Base-by-base conservation (phyloP, 1,140 invertebrate genomes). In the Rhagoletis zephyria region DNA sequence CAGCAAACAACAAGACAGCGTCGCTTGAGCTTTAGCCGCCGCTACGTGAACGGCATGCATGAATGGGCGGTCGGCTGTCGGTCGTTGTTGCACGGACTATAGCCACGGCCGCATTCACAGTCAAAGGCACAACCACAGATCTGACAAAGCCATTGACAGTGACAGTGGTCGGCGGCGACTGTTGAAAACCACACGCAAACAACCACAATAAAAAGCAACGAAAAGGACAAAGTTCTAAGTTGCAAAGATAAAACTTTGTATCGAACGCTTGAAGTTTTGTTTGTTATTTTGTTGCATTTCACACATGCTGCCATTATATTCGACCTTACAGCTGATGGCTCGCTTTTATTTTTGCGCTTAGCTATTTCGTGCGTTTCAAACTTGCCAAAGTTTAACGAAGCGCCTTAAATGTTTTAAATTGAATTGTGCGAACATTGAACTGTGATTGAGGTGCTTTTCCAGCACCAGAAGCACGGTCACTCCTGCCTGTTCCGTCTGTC, bases 71-170 rank as follows among this genome's bases (percentile, higher is more conserved):
- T 81, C 45, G 48, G 48, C 48, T 56, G n/a, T 16, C 48, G 3
- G n/a, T 1, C 48, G 70, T 45, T 48, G 30, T 30, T 30, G 30
- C 30, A 1, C 30, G 30, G 30, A 30, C 30, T 30, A 30, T 30
- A 30, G 30, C 30, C 30, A 30, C 30, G 30, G 30, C 30, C 30
- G 30, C 30, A 30, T 30, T 30, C 30, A 30, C 30, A 30, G 30
- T 30, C 30, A 30, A 16, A 77, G 70, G 51, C 45, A 2, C 48
- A 16, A 40, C 70, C 16, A 9, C 70, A 4, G 70, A 10, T 30
- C 30, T 48, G 14, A 40, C 74, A 81, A 48, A 30, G 74, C 74
- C 74, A 81, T 81, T 81, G 74, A 81, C 45, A 81, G n/a, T 81
- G 74, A 56, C 74, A 30, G 9, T 51, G 74, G 51, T 48, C 74